These are phyloP conservation scores for Acleris literana DNA, from an alignment of 2,888 invertebrate species.

Conservation along the genomic window DNA sequence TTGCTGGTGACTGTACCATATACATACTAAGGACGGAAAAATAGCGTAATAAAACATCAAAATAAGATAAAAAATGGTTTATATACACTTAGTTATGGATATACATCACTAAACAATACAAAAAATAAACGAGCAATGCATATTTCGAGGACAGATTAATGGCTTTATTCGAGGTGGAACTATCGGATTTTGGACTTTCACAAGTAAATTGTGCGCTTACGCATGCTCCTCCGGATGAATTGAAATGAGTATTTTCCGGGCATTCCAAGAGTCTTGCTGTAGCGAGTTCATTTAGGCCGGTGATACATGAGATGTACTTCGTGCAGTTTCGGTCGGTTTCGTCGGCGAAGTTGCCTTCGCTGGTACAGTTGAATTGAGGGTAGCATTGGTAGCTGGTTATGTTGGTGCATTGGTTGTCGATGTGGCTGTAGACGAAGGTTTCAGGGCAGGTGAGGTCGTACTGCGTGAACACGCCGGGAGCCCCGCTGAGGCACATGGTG, in stretches of 20 bases:
- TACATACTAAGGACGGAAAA: too few relatives aligned
- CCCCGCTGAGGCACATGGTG: slow-evolving; percentile 64
- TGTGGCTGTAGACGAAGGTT: slow-evolving; percentile 64
- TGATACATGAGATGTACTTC: slow-evolving; percentile 61
- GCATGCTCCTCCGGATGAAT: slow-evolving; percentile 49
- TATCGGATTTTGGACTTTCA: slow-evolving; percentile 16
- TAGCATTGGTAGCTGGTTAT: slow-evolving; percentile 63
- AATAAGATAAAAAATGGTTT: slow-evolving; percentile 31
- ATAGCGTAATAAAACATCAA: not conserved
- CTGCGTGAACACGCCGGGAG: slow-evolving; percentile 54
- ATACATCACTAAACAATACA: slow-evolving; percentile 6
- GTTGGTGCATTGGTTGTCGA: slow-evolving; percentile 67
- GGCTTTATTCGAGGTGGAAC: slow-evolving; percentile 21
- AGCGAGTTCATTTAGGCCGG: slow-evolving; percentile 54
- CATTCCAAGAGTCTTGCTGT: slow-evolving; percentile 63
- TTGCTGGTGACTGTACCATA: too few relatives aligned
- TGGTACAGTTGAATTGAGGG: slow-evolving; percentile 56
- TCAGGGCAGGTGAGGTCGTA: slow-evolving; percentile 67
- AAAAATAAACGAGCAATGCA: slow-evolving; percentile 18
- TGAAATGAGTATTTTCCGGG: slow-evolving; percentile 54
- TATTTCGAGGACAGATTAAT: slow-evolving; percentile 26
- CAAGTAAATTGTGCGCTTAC: slow-evolving; percentile 54
- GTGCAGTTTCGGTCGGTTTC: slow-evolving; percentile 50
- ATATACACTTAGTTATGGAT: slow-evolving; percentile 1
- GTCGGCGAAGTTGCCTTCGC: slow-evolving; percentile 52